Base-by-base conservation (phyloP, 2,888 invertebrate genomes). In the Agelastica alni region DNA sequence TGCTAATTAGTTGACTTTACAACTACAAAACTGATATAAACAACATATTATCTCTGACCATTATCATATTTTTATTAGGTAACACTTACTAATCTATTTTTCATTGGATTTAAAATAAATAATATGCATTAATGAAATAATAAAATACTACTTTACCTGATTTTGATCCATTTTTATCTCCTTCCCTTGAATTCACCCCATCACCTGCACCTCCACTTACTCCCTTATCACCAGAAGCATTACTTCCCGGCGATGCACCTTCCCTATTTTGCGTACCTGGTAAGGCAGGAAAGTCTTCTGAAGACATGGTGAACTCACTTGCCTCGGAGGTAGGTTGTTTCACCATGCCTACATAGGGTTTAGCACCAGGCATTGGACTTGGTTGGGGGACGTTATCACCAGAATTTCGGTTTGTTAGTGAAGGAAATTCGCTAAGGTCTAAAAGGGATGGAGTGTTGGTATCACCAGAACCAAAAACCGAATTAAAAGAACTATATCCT, bases 231-330 rank as follows among this genome's bases (percentile, higher is more conserved):
- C 64, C 65, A 10, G 64, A 59, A 32, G 62, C 60, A 44, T 63
- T 64, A 39, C 62, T 61, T 70, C 86, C 87, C 12, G 88, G 86
- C 66, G 87, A 85, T 12, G 85, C 81, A 52, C 85, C 85, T 66
- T 85, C 86, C 67, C 84, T 81, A 69, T 82, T 85, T 36, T 90
- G 89, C 65, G 93, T 93, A 70, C 98, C 98, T 64, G 98, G 99
- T 75, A 99, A 82, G 76, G 99, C 99, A 69, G 99, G 99, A 80
- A 99, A 99, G 81, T 99, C 99, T 81, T 99, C 98, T 70, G 91
- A 94, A 71, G 96, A 96, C 89, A 99, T 99, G 73, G 94, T 92
- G 80, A 95, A 95, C 80, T 95, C 94, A 64, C 89, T 92, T 73
- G 93, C 86, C 79, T 94, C 94, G 44, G 91, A 86, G 72, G 92